These are phyloP conservation scores for Galendromus occidentalis DNA, from an alignment of 1,140 invertebrate genomes.

Conservation along the genomic window DNA sequence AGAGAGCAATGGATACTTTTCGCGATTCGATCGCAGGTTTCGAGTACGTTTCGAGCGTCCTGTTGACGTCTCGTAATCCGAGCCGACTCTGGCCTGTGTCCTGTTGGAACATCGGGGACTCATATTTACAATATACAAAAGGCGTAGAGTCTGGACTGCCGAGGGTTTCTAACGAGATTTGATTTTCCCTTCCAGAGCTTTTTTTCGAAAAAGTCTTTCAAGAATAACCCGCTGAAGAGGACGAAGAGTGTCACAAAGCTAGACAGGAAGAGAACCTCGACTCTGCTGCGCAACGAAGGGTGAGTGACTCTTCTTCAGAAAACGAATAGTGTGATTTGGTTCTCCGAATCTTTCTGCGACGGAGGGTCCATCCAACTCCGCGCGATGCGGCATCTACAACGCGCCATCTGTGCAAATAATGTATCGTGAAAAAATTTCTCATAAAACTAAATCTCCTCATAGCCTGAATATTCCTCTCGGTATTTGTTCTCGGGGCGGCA, in stretches of 20 bases:
- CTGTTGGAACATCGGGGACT: neutral
- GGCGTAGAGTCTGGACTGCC: too few species aligned
- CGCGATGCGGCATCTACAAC: too few species aligned
- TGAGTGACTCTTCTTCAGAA: neutral
- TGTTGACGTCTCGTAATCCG: neutral
- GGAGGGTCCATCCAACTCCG: too few species aligned
- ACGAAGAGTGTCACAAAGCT: slow-evolving; percentile 78
- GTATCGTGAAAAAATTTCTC: too few species aligned
- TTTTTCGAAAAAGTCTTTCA: slow-evolving; percentile 69
- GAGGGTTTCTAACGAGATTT: neutral
- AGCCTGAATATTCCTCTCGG: too few species aligned
- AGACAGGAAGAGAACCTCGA: slow-evolving; percentile 45
- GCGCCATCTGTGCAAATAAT: too few species aligned
- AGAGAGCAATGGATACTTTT: neutral
- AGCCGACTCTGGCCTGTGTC: neutral
- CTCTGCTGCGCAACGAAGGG: slow-evolving; percentile 4
- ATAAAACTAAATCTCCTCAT: too few species aligned
- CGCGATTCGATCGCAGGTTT: slow-evolving; percentile 11
- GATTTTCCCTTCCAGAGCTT: slow-evolving; percentile 41
- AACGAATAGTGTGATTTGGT: too few species aligned
- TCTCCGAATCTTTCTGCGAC: too few species aligned
- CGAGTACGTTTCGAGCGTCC: neutral
- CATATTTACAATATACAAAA: too few species aligned
- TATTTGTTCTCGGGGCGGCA: too few species aligned
- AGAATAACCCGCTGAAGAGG: slow-evolving; percentile 65